Percentiles rank a stretch among this genome's conserved stretches.
Evolutionary conservation across 2,113 vertebrate genomes (phyloP).

Genomic region (Oxyura jamaicensis): DNA sequence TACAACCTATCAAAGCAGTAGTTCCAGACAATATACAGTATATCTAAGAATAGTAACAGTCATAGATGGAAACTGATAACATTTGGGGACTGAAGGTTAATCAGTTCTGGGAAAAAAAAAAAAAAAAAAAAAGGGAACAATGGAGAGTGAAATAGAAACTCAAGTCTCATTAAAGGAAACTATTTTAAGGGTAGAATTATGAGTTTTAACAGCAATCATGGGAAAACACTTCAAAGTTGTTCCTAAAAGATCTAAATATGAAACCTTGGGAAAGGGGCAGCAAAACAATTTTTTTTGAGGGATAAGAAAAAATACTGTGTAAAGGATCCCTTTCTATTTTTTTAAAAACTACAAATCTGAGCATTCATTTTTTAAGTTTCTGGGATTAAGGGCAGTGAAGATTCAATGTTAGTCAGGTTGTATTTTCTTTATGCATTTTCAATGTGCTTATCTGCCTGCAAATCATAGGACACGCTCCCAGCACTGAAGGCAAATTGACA

Average conservation of each 20-base stretch:
- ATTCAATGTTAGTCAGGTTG: not conserved
- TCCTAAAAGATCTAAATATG: constrained; percentile 38
- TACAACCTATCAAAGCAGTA: not conserved
- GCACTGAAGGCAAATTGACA: not conserved
- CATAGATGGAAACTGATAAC: constrained; percentile 63
- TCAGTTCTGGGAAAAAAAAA: not conserved
- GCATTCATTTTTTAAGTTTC: not conserved
- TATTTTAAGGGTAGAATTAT: constrained; percentile 46
- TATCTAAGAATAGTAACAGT: constrained; percentile 56
- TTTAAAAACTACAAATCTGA: not conserved
- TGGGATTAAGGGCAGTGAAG: not conserved
- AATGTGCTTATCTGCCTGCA: not conserved
- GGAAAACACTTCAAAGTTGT: constrained; percentile 29
- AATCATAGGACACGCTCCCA: not conserved
- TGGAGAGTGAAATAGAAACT: constrained; percentile 58
- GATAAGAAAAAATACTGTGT: not conserved
- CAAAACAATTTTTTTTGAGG: not conserved
- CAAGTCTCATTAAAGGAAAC: constrained; percentile 53
- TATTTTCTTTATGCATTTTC: not conserved
- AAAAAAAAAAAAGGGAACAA: constrained; percentile 27
- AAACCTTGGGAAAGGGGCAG: constrained; percentile 29
- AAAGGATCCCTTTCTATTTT: not conserved
- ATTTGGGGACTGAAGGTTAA: constrained; percentile 36
- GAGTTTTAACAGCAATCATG: constrained; percentile 42
- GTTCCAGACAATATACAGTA: constrained; percentile 56